Evolutionary conservation across 2,113 vertebrate genomes (phyloP), one percentile per base, ranked within the genome.

Genomic region (Chaetorhynchus papuensis): DNA sequence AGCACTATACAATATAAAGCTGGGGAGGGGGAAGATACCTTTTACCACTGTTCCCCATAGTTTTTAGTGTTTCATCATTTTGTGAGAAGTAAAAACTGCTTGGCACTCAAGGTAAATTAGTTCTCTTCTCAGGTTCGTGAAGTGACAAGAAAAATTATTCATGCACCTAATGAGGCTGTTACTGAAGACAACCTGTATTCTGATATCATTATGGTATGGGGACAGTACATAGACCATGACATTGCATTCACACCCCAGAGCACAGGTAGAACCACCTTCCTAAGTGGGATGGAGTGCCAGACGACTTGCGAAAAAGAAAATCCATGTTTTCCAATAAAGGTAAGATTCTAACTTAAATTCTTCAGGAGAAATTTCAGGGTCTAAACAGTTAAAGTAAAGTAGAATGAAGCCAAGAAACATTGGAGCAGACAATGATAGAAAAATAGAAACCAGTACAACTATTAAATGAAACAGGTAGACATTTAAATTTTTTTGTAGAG

Each of bases 191-290:
- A 97, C 3, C 37, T 76, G 27, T 98, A 99, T 82, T 98, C 98
- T 15, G 98, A 99, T n/a, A 96, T 99, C 94, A 97, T 99, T 83
- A 98, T 98, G 83, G 98, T 98, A 13, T 99, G 99, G 99, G 99
- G 99, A 28, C 99, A 99, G 90, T 99, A 99, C 76, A 98, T 99
- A 22, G 98, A 96, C 93, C 99, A 99, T 22, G 99, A 99, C 94
- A 97, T 99, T 6, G 96, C 98, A 23, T 98, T 99, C 75, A 99
- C 99, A 17, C 99, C 99, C 4, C 99, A 99, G 95, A 99, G 98
- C 93, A 93, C 95, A 63, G 97, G 97, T 53, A 93, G 45, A 39
- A 71, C 89, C 2, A 33, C 95, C 2, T 96, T 97, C 50, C 59
- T 85, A 39, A 97, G 70, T 10, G 95, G 95, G 13, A 49, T 28